A percentile compares a stretch with the other conserved stretches of the same genome.
phyloP scores from a whole-genome alignment of 2,797 vertebrate species.

The Carduelis carduelis region DNA sequence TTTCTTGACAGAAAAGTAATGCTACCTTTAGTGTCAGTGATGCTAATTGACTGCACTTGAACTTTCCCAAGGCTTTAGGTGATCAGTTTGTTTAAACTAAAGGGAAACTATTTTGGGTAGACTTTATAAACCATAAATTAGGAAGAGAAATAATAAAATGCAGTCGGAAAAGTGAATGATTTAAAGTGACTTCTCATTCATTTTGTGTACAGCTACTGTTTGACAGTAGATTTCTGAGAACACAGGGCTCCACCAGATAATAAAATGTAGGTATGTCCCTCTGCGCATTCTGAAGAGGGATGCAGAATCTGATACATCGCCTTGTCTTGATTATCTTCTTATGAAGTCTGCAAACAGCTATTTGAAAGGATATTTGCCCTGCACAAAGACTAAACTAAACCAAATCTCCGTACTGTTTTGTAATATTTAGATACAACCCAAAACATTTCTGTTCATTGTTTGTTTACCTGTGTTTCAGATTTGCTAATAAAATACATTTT shows the following conservation, averaged over 20 bases:
- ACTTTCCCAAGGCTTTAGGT: background rate
- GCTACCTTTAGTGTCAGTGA: background rate
- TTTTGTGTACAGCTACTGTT: background rate
- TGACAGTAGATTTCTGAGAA: background rate
- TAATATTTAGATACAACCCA: background rate
- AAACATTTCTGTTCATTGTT: background rate
- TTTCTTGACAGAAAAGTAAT: constrained; percentile 4
- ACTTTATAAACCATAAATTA: background rate
- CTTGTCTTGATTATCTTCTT: background rate
- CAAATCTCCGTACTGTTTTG: background rate
- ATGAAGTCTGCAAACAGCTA: background rate
- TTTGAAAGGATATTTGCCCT: background rate
- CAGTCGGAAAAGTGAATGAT: background rate
- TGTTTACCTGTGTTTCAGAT: background rate
- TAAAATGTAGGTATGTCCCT: background rate
- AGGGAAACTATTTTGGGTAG: background rate
- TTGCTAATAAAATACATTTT: background rate
- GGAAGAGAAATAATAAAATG: background rate
- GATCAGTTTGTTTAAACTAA: background rate
- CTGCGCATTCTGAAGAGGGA: background rate
- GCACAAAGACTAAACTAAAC: background rate
- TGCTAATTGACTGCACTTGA: constrained; percentile 40
- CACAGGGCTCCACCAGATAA: background rate
- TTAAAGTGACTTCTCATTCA: background rate
- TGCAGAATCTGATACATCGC: background rate